Evolutionary conservation across 2,797 vertebrate species (phyloP).

Genomic region (Enteromius mattozi): DNA sequence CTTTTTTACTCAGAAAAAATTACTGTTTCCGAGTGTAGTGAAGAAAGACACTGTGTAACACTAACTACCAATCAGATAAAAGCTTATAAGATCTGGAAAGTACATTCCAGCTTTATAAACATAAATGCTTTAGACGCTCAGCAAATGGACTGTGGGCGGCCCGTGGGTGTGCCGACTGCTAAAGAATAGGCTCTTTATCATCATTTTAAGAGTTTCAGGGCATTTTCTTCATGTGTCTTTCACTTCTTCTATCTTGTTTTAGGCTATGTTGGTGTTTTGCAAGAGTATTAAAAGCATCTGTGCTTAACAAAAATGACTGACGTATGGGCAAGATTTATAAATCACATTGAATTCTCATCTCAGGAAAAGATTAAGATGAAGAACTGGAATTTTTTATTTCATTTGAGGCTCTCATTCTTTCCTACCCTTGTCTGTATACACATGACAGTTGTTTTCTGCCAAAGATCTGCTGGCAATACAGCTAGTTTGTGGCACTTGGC

Average conservation of each 20-base stretch:
- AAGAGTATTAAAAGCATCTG: conserved; percentile 20
- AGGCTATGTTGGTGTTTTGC: conserved; percentile 1
- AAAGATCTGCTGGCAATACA: conserved; percentile 24
- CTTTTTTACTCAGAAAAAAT: background rate
- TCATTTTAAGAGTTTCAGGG: background rate
- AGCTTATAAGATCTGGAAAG: background rate
- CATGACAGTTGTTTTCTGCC: conserved; percentile 25
- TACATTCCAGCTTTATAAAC: background rate
- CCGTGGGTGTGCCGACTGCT: background rate
- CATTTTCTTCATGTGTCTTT: background rate
- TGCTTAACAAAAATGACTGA: conserved; percentile 25
- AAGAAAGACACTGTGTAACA: background rate
- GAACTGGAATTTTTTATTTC: conserved; percentile 34
- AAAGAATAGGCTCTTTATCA: conserved; percentile 14
- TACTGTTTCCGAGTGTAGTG: background rate
- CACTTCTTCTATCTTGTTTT: conserved; percentile 9
- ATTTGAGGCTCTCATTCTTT: conserved; percentile 32
- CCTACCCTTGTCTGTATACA: conserved; percentile 12
- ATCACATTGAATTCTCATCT: conserved; percentile 26
- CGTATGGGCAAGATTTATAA: conserved; percentile 32
- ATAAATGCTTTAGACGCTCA: background rate
- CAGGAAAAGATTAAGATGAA: conserved; percentile 34
- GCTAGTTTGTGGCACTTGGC: conserved; percentile 20
- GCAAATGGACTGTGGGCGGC: background rate
- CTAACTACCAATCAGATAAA: background rate